Conservation (phyloP, 2,113 vertebrate species). For the Platysternon megacephalum region DNA sequence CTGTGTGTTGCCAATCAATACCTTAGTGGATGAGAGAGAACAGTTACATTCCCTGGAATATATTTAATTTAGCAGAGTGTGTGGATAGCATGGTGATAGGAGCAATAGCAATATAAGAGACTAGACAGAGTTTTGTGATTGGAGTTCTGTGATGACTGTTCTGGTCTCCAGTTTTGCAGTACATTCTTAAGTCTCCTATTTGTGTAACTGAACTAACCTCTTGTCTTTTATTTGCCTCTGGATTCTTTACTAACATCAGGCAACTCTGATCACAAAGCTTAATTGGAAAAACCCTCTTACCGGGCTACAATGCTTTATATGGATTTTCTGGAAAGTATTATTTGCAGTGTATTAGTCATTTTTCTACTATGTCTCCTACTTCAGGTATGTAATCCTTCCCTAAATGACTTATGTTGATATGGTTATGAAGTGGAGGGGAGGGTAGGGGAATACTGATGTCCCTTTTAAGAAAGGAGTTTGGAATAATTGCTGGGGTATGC, state of each 20-base stretch:
- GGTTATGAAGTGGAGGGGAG: too few species aligned
- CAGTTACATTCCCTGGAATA: background rate
- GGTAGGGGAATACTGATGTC: too few species aligned
- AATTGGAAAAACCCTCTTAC: background rate
- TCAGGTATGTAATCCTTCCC: background rate
- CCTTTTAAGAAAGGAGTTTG: background rate
- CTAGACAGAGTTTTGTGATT: background rate
- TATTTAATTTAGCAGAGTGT: constrained; percentile 6
- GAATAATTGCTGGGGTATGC: background rate
- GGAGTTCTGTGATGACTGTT: background rate
- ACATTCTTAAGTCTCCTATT: background rate
- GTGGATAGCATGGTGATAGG: background rate
- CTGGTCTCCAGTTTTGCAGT: background rate
- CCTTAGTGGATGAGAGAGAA: background rate
- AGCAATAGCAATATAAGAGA: background rate
- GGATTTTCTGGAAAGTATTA: background rate
- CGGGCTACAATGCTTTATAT: background rate
- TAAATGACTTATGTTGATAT: too few species aligned
- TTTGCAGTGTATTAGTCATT: background rate
- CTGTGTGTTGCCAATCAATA: background rate
- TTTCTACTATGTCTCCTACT: background rate
- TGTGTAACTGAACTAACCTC: background rate
- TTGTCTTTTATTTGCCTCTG: background rate
- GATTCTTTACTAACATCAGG: background rate
- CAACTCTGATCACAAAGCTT: background rate